Evolutionary conservation across 2,888 invertebrate species (phyloP).

Genomic region (Drosophila limbata): DNA sequence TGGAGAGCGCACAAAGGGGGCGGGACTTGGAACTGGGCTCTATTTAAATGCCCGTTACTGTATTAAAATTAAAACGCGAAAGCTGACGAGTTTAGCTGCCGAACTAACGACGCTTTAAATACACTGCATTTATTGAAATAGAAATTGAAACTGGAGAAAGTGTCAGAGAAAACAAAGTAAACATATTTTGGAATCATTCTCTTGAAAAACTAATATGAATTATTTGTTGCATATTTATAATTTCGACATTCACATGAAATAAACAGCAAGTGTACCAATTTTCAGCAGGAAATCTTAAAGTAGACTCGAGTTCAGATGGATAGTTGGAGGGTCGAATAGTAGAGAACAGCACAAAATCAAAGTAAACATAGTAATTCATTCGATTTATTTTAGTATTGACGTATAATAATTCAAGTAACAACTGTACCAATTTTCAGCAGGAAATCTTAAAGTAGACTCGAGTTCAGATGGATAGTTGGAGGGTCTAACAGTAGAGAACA

Average conservation of each 20-base stretch:
- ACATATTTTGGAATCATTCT: background rate
- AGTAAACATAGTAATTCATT: background rate
- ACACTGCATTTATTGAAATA: background rate
- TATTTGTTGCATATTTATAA: background rate
- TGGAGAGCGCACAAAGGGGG: background rate
- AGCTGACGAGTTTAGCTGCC: background rate
- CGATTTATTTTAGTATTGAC: too few species aligned
- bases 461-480: too few species aligned
- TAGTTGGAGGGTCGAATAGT: background rate
- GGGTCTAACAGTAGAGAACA: too few species aligned
- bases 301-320: background rate
- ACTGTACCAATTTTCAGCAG: too few species aligned
- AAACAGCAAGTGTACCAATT: background rate
- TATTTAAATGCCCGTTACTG: constrained; percentile 59
- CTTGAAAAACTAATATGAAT: background rate
- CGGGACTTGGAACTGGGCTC: constrained; percentile 1
- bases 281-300: background rate
- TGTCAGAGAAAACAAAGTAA: too few species aligned
- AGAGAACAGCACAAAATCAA: background rate
- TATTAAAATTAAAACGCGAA: constrained; percentile 70
- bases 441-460: too few species aligned
- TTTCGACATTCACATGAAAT: background rate
- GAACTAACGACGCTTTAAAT: background rate
- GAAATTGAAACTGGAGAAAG: fast-evolving
- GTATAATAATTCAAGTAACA: too few species aligned